Evolutionary conservation across 2,888 invertebrate genomes (phyloP).

Genomic region (Sesia bembeciformis): DNA sequence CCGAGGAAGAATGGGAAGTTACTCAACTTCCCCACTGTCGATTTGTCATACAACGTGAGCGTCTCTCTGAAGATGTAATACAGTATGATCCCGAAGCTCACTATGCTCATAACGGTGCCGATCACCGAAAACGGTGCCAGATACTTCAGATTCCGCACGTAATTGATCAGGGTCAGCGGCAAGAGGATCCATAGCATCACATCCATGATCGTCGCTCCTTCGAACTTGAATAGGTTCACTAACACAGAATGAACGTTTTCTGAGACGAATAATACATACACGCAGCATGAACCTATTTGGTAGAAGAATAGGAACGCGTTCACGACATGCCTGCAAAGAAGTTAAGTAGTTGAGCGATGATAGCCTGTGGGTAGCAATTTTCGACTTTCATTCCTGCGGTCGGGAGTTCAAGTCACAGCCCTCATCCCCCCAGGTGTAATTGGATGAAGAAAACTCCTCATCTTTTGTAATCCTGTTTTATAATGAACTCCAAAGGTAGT

Average conservation of each 20-base stretch:
- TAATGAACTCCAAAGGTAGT: too few relatives aligned
- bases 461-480: too few relatives aligned
- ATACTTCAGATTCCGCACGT: constrained; percentile 87
- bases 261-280: constrained; percentile 95
- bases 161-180: constrained; percentile 86
- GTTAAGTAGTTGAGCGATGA: too few relatives aligned
- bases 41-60: constrained; percentile 76
- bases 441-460: too few relatives aligned
- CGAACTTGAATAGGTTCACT: constrained; percentile 62
- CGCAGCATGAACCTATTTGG: constrained; percentile 96
- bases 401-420: too few relatives aligned
- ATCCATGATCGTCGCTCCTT: constrained; percentile 69
- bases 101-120: constrained; percentile 88
- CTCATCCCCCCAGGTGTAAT: too few relatives aligned
- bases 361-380: too few relatives aligned
- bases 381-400: too few relatives aligned
- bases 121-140: constrained; percentile 92
- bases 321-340: constrained; percentile 76
- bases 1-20: constrained; percentile 95
- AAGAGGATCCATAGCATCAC: constrained; percentile 83
- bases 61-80: constrained; percentile 87
- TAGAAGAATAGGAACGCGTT: constrained; percentile 87
- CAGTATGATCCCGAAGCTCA: constrained; percentile 88
- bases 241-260: constrained; percentile 85
- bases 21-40: constrained; percentile 76